A percentile compares a stretch with the other conserved stretches of the same genome.
Conservation (phyloP, 2,797 vertebrate species). For the Intellagama lesueurii region DNA sequence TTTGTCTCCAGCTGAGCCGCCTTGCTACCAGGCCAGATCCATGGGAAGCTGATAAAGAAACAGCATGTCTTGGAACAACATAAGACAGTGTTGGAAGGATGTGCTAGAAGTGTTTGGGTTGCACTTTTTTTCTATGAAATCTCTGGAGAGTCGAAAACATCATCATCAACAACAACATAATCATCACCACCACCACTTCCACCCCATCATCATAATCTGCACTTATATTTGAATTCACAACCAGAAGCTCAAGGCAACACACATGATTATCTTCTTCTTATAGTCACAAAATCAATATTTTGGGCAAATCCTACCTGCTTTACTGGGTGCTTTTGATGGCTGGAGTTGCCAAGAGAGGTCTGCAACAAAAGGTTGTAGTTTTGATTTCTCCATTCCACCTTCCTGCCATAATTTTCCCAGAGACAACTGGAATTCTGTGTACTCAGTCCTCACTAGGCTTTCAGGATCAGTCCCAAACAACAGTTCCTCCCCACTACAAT, state of each 20-base stretch:
- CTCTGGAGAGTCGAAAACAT: not conserved
- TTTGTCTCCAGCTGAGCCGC: not conserved
- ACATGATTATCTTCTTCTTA: not conserved
- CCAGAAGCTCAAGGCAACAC: not conserved
- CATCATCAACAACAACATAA: not conserved
- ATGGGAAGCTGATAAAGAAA: conserved; percentile 8
- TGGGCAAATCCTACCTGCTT: too few species aligned
- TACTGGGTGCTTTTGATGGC: too few species aligned
- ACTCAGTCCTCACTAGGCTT: too few species aligned
- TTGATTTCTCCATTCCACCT: too few species aligned
- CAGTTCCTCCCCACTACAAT: too few species aligned
- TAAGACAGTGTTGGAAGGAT: not conserved
- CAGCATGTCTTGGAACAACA: not conserved
- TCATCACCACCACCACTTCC: not conserved
- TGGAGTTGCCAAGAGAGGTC: too few species aligned
- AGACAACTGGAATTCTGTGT: too few species aligned
- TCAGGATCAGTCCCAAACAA: too few species aligned
- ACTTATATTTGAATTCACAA: not conserved
- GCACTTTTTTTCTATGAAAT: not conserved
- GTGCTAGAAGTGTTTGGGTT: not conserved
- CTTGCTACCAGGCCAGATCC: not conserved
- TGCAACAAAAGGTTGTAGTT: too few species aligned
- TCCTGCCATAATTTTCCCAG: too few species aligned
- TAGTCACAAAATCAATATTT: not conserved
- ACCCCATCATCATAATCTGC: not conserved